A percentile compares a stretch with the other conserved stretches of the same genome.
Conservation (phyloP, 2,797 vertebrate genomes). For the Echeneis naucrates region DNA sequence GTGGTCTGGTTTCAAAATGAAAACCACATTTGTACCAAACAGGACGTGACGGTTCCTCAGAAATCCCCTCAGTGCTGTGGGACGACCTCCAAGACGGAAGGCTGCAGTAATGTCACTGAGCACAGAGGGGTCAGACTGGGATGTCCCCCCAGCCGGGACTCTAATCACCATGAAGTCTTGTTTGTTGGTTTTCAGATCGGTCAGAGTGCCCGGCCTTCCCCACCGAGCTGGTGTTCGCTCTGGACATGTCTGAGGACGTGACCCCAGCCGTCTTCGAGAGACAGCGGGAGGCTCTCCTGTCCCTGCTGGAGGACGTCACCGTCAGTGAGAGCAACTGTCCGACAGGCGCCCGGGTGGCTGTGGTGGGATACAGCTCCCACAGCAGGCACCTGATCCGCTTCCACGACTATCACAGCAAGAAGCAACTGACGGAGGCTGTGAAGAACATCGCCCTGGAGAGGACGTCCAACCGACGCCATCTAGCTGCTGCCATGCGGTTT, state of each 20-base stretch:
- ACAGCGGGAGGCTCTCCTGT: constrained; percentile 82
- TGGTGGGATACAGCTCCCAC: constrained; percentile 84
- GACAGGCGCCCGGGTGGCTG: constrained; percentile 84
- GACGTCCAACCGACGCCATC: constrained; percentile 77
- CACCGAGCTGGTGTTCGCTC: no score
- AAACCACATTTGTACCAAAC: background rate
- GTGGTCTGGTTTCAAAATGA: background rate
- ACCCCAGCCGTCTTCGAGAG: no score
- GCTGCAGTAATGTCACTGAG: no score
- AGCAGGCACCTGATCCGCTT: constrained; percentile 88
- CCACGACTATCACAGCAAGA: constrained; percentile 82
- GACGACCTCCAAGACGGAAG: no score
- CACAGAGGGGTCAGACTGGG: no score
- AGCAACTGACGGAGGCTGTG: constrained; percentile 79
- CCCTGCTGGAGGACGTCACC: constrained; percentile 84
- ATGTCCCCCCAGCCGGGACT: background rate
- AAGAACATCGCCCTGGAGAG: constrained; percentile 80
- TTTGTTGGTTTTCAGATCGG: constrained; percentile 55
- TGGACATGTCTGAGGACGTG: no score
- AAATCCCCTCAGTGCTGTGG: no score
- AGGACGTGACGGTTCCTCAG: no score
- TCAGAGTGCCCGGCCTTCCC: no score
- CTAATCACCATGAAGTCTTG: background rate
- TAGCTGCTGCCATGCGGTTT: constrained; percentile 88
- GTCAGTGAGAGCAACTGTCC: constrained; percentile 91